These are phyloP conservation scores for Rhynchonycteris naso DNA, from an alignment of 2,797 vertebrate genomes.

Conservation along the genomic window DNA sequence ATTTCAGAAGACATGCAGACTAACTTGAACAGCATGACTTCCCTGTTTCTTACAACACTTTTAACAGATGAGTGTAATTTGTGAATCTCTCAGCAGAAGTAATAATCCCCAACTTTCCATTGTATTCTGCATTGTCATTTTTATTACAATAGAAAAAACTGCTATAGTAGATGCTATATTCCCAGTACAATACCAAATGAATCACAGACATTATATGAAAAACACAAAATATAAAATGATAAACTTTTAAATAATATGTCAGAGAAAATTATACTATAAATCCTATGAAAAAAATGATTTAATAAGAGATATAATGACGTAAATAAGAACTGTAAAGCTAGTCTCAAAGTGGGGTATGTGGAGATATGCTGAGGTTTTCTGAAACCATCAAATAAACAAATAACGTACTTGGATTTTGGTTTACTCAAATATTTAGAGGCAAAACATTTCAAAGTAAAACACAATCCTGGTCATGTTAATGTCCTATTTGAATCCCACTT, in stretches of 20 bases:
- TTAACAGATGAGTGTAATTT: conserved; percentile 8
- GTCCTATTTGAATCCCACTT: neutral
- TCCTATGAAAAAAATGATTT: neutral
- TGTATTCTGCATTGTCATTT: conserved; percentile 2
- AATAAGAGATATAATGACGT: neutral
- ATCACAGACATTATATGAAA: neutral
- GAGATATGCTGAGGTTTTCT: neutral
- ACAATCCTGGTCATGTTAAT: neutral
- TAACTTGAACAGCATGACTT: conserved; percentile 37
- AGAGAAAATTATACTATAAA: conserved; percentile 7
- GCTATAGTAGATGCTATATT: neutral
- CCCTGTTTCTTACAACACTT: conserved; percentile 7
- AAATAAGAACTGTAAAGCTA: conserved; percentile 13
- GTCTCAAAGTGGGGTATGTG: neutral
- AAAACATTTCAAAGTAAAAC: conserved; percentile 45
- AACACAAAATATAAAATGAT: neutral
- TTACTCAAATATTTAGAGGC: neutral
- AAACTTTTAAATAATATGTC: neutral
- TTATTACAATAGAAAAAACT: conserved; percentile 18
- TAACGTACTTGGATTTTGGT: neutral
- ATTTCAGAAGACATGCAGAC: neutral
- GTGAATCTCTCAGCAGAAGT: conserved; percentile 39
- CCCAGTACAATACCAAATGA: neutral
- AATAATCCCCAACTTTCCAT: neutral
- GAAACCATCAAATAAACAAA: conserved; percentile 38